These are phyloP conservation scores for Ctenicera cuprea DNA, from an alignment of 2,888 invertebrate genomes.

Conservation along the genomic window DNA sequence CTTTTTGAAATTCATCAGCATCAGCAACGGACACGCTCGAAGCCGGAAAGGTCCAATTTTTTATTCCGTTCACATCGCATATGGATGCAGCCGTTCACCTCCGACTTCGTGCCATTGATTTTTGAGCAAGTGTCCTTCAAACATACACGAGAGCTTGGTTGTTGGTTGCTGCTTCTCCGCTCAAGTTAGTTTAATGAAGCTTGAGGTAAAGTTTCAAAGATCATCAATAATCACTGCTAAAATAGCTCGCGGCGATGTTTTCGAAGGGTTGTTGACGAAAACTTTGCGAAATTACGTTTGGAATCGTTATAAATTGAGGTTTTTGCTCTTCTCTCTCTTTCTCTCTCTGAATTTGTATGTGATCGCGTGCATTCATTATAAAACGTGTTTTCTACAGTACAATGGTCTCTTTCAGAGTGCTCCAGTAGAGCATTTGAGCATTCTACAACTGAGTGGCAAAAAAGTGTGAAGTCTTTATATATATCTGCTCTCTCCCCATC, in stretches of 20 bases:
- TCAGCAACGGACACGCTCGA: conserved; percentile 34
- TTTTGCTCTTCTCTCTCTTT: conserved; percentile 41
- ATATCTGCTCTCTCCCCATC: conserved; percentile 2
- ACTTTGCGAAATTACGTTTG: conserved; percentile 38
- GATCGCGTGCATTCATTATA: conserved; percentile 48
- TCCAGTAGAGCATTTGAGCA: conserved; percentile 39
- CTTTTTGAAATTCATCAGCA: conserved; percentile 52
- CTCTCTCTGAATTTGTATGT: conserved; percentile 25
- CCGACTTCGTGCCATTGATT: conserved; percentile 51
- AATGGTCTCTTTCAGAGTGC: conserved; percentile 44
- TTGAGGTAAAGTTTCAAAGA: conserved; percentile 52
- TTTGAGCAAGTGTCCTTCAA: conserved; percentile 45
- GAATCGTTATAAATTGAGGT: conserved; percentile 39
- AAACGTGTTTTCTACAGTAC: conserved; percentile 46
- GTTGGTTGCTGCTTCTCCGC: conserved; percentile 2
- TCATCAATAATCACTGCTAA: conserved; percentile 56
- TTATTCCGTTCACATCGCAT: conserved; percentile 58
- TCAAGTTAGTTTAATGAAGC: conserved; percentile 56
- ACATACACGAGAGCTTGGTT: conserved; percentile 26
- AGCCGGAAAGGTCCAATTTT: conserved; percentile 59
- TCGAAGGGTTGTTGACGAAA: conserved; percentile 40
- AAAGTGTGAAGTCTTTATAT: conserved; percentile 42
- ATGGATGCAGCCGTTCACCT: conserved; percentile 54
- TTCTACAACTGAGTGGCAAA: conserved; percentile 42
- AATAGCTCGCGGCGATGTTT: conserved; percentile 37